phyloP scores from a whole-genome alignment of 2,888 invertebrate genomes.

The Melolontha melolontha region DNA sequence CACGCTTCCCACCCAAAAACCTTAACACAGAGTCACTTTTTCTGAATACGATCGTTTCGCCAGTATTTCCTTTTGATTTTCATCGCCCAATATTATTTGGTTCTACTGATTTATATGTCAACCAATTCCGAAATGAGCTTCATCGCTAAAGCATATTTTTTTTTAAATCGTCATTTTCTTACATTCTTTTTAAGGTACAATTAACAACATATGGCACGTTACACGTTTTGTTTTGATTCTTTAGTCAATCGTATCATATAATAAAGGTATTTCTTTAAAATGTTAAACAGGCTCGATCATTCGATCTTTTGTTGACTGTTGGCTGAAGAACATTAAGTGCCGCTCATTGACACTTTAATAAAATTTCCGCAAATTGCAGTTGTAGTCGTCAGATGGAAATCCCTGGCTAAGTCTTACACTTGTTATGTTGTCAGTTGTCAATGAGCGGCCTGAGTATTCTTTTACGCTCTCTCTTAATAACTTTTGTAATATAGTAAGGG shows the following conservation, averaged over 20 bases:
- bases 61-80: neutral
- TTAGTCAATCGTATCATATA: neutral
- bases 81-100: no score
- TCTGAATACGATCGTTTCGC: neutral
- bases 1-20: no score
- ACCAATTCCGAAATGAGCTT: neutral
- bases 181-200: neutral
- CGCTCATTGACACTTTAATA: no score
- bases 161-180: constrained; percentile 3
- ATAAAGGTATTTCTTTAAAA: constrained; percentile 7
- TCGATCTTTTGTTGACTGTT: neutral
- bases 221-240: constrained; percentile 12
- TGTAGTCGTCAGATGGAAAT: no score
- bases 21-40: no score
- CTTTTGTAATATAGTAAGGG: no score
- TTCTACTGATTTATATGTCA: neutral
- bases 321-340: no score
- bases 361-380: no score
- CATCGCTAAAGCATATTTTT: neutral
- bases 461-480: no score
- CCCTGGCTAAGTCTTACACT: no score
- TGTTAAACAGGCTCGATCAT: neutral
- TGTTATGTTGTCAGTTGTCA: no score
- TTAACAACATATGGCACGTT: neutral
- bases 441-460: no score